phyloP scores from a whole-genome alignment of 2,888 invertebrate genomes.

The Chloromyia formosa region DNA sequence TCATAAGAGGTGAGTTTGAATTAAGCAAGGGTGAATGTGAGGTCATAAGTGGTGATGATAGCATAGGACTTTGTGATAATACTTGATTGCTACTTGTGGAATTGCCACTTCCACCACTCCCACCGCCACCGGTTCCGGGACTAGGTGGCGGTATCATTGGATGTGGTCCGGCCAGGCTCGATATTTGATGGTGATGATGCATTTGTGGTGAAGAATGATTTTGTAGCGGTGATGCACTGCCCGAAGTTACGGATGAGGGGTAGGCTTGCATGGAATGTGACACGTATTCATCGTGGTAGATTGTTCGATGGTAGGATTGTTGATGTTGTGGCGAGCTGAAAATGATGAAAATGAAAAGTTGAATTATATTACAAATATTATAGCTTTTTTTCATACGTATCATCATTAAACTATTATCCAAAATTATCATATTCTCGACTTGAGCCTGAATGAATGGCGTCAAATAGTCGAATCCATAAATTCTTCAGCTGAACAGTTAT shows the following conservation, averaged over 20 bases:
- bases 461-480: conserved; percentile 20
- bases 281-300: conserved; percentile 50
- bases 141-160: conserved; percentile 50
- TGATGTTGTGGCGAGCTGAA: conserved; percentile 50
- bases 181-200: conserved; percentile 47
- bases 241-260: conserved; percentile 24
- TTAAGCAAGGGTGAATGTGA: conserved; percentile 58
- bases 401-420: too few species aligned
- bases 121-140: conserved; percentile 44
- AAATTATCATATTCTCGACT: too few species aligned
- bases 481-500: not conserved
- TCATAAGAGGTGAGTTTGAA: conserved; percentile 59
- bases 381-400: too few species aligned
- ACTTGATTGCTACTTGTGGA: conserved; percentile 44
- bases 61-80: conserved; percentile 52
- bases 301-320: conserved; percentile 47
- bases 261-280: conserved; percentile 48
- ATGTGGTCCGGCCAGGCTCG: conserved; percentile 44
- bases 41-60: conserved; percentile 55
- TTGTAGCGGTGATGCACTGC: conserved; percentile 47
- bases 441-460: conserved; percentile 32
- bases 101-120: conserved; percentile 47
- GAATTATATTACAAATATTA: not conserved
- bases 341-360: not conserved
- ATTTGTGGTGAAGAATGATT: conserved; percentile 48